Base-by-base conservation (phyloP, 1,140 invertebrate species). In the Aphidius ervi region DNA sequence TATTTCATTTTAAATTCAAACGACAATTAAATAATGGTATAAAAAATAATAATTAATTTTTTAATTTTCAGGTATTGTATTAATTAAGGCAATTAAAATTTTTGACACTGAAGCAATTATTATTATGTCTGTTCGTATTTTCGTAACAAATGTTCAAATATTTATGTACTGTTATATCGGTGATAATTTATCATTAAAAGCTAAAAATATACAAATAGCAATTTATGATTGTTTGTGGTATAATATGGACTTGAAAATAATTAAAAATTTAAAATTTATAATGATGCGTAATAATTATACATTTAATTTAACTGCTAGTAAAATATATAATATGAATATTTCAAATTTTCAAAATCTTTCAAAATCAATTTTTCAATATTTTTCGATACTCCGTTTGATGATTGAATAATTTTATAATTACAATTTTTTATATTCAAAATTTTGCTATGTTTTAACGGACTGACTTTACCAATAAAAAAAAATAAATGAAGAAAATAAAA, bases 151-250 rank as follows among this genome's bases (percentile, higher is more conserved):
- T 6, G n/a, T 54, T 3, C 39, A 58, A 48, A 43, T 58, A 31
- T 58, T 58, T 31, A 58, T 58, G 10, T 42, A 50, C 40, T 42
- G 57, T 7, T 58, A 52, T 10, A 47, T 47, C 2, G 57, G 57
- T 4, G 46, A 58, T 16, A 49, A 41, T 5, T n/a, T 63, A 16
- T 45, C 46, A 16, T 31, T 16, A 8, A 7, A 45, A 42, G 46
- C 54, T 16, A 50, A 59, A 49, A 55, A 59, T 8, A 39, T 58
- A 4, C 46, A 56, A 41, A n/a, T 49, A 16, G 57, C 62, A 20
- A 40, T 50, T 4, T 63, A 56, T 31, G 40, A 45, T 40, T 49
- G 53, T 54, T 20, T 4, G 5, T 63, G 62, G 62, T 63, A 63
- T 23, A 52, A 63, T 39, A 40, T 63, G n/a, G 43, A 57, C 1